phyloP scores from a whole-genome alignment of 2,797 vertebrate species.

The Myotis pilosus region DNA sequence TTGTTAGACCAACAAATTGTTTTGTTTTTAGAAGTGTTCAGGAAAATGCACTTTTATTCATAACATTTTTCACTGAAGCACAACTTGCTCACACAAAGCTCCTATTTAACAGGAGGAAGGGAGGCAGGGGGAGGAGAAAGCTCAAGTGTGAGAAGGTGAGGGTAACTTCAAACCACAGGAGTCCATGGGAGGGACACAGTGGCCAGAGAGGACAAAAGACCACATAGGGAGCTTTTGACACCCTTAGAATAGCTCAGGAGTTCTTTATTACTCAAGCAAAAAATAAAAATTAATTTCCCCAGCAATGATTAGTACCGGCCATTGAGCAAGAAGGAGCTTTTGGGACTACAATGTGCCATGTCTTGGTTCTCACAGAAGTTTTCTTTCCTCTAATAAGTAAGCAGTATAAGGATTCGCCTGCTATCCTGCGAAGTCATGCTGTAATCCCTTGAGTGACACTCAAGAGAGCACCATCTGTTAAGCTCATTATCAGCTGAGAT shows the following conservation, averaged over 20 bases:
- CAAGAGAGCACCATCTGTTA: background rate
- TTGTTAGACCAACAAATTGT: background rate
- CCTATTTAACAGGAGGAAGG: background rate
- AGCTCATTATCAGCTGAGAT: background rate
- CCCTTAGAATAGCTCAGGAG: background rate
- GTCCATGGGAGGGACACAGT: background rate
- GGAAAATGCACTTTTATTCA: background rate
- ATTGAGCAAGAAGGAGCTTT: conserved; percentile 18
- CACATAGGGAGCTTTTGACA: conserved; percentile 47
- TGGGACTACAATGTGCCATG: background rate
- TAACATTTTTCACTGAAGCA: conserved; percentile 11
- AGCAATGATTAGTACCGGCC: background rate
- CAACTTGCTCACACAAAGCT: background rate
- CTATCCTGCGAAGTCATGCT: background rate
- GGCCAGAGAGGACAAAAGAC: conserved; percentile 2
- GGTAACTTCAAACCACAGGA: background rate
- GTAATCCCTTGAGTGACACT: background rate
- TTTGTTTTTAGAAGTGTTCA: conserved; percentile 37
- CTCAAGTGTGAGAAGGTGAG: background rate
- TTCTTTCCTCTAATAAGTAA: conserved; percentile 2
- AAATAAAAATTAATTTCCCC: conserved; percentile 27
- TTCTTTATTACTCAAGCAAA: conserved; percentile 39
- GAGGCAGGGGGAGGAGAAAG: background rate
- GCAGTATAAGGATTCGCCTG: background rate
- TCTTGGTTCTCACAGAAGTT: background rate